phyloP scores from a whole-genome alignment of 2,888 invertebrate species.

The Chydorus sphaericus region DNA sequence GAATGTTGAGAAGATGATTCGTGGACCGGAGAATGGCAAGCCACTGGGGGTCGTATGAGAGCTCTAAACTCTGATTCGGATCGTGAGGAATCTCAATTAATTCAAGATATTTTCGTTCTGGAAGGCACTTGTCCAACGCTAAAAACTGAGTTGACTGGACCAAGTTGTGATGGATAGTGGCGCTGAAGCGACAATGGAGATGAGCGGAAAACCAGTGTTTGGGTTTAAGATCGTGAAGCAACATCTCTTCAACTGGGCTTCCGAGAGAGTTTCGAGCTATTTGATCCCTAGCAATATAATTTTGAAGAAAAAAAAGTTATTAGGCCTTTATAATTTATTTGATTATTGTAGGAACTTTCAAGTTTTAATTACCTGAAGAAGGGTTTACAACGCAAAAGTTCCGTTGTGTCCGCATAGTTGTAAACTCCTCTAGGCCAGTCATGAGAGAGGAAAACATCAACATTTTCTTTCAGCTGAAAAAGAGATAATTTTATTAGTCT shows the following conservation, averaged over 20 bases:
- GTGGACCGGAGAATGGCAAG: conserved; percentile 71
- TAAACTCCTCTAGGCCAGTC: conserved; percentile 92
- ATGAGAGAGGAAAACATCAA: conserved; percentile 87
- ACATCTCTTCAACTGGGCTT: conserved; percentile 65
- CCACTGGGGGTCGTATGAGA: conserved; percentile 88
- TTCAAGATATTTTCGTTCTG: conserved; percentile 75
- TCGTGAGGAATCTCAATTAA: conserved; percentile 51
- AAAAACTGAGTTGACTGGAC: conserved; percentile 60
- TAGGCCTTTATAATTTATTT: too few species aligned
- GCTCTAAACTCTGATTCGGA: conserved; percentile 29
- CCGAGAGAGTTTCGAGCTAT: conserved; percentile 69
- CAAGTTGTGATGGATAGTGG: conserved; percentile 58
- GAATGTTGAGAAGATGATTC: conserved; percentile 69
- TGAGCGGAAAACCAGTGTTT: conserved; percentile 94
- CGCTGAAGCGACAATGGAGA: conserved; percentile 89
- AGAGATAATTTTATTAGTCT: neutral
- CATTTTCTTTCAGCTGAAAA: conserved; percentile 33
- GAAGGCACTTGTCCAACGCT: conserved; percentile 92
- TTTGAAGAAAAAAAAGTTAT: neutral
- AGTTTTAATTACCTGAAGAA: conserved; percentile 70
- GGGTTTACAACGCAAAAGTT: conserved; percentile 59
- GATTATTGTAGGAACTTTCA: too few species aligned
- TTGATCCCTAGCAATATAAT: conserved; percentile 47
- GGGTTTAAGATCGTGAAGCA: conserved; percentile 67
- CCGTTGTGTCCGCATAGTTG: conserved; percentile 60